phyloP scores from a whole-genome alignment of 2,113 vertebrate species.

The Gobiocypris rarus region DNA sequence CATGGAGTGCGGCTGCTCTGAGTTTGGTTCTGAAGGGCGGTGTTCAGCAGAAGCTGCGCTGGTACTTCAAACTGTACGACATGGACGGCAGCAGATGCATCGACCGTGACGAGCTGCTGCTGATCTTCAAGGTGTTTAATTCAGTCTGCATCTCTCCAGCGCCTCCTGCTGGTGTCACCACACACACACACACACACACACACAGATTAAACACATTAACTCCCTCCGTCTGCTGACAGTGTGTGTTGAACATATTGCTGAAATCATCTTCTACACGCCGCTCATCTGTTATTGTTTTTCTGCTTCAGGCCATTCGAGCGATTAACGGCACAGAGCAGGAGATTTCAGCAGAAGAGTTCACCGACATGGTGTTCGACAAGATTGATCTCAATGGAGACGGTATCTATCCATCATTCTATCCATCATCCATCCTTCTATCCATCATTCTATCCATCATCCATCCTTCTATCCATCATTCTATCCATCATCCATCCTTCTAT shows the following conservation, averaged over 20 bases:
- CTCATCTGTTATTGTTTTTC: neutral
- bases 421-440: too few species aligned
- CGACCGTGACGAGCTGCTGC: constrained; percentile 80
- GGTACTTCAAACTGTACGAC: constrained; percentile 87
- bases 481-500: too few species aligned
- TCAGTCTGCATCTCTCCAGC: neutral
- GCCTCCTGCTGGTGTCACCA: neutral
- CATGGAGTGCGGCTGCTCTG: constrained; percentile 86
- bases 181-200: too few species aligned
- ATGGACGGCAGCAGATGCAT: constrained; percentile 84
- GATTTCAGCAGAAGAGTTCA: constrained; percentile 78
- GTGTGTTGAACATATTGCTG: neutral
- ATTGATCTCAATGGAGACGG: constrained; percentile 83
- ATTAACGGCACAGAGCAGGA: constrained; percentile 75
- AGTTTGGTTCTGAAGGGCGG: constrained; percentile 82
- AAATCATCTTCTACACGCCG: neutral
- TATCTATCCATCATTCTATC: constrained; percentile 49
- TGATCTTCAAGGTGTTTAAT: constrained; percentile 84
- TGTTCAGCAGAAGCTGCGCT: constrained; percentile 85
- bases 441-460: too few species aligned
- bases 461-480: too few species aligned
- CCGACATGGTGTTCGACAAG: constrained; percentile 81
- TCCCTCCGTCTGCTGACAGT: neutral
- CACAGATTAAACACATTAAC: neutral
- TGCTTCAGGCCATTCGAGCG: constrained; percentile 77